Base-by-base conservation (phyloP, 2,888 invertebrate species). In the Drosophila anomelani region DNA sequence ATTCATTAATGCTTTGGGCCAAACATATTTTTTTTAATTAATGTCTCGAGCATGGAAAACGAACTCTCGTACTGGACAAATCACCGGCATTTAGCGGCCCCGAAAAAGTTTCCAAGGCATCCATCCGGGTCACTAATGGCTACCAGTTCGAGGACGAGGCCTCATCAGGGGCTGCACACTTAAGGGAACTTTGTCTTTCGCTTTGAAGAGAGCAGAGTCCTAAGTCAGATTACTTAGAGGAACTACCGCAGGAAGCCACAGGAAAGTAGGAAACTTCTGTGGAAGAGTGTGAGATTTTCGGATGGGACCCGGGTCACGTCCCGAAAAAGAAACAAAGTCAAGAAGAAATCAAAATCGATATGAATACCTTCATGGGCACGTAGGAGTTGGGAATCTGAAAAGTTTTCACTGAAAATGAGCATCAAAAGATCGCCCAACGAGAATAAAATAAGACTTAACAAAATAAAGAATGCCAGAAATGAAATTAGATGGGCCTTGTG, bases 401-500 rank as follows among this genome's bases (percentile, higher is more conserved):
- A 77, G 57, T 80, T 80, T 70, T 56, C 23, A 82, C 61, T 59
- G 39, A 60, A 79, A 71, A 59, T 58, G 58, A 76, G 47, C 70
- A 70, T 63, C 59, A 70, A 77, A 66, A 78, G 70, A 41, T 47
- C 44, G 12, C 38, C 5, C 17, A n/a, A 29, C 59, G 41, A 49
- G 47, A 72, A 67, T 61, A 63, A 61, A 41, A 55, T 38, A 51
- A 23, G 46, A 63, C 38, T 29, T 55, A 59, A 46, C 29, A n/a
- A 39, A 72, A 58, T 43, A 34, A 63, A 75, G 60, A 17, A 71
- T 58, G 49, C 51, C 39, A 53, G 69, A 59, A 85, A 66, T 46
- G 26, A 88, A 83, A 82, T 88, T 76, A 89, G 58, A 70, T 87
- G 74, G 79, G 72, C 61, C 72, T 72, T 76, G 57, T 75, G 43